Base-by-base conservation (phyloP, 2,888 invertebrate species). In the Tupiocoris notatus region DNA sequence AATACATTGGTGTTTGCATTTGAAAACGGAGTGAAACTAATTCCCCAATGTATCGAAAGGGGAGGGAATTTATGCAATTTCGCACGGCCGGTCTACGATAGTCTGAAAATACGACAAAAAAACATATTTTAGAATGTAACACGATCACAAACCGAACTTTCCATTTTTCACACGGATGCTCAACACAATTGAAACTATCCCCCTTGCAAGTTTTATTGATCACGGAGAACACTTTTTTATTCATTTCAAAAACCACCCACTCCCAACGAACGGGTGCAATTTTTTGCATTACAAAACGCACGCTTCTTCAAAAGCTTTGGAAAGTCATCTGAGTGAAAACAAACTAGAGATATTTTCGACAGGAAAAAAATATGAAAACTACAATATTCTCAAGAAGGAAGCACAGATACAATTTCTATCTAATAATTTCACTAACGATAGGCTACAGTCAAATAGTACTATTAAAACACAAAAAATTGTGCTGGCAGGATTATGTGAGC, bases 401-500 rank as follows among this genome's bases (percentile, higher is more conserved):
- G 73, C 73, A 73, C 73, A 73, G 63, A 73, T 62, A 73, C 57
- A 18, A 58, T 59, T 58, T 39, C 39, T 62, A 62, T 39, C 39
- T 62, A 62, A n/a, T n/a, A 21, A 67, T 63, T 17, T 17, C 18
- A 59, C 61, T 73, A 61, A 73, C 62, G 61, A 70, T 18, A 73
- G 3, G 62, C 73, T 73, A 73, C 62, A 73, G 73, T 73, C 73
- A 54, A 67, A 73, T 73, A 73, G 62, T 73, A 62, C 73, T 73
- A 54, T 73, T 25, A 62, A 66, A 75, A 75, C 75, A 75, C 75
- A 76, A 76, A 68, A n/a, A 68, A 61, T 57, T 70, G 76, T 76
- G 76, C 76, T 76, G 76, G 76, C 76, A 76, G 76, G 76, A 76
- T 76, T 76, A 76, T 39, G 76, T 76, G 76, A 76, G 76, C 76